These are phyloP conservation scores for Paramormyrops kingsleyae DNA, from an alignment of 2,113 vertebrate genomes.

Conservation along the genomic window DNA sequence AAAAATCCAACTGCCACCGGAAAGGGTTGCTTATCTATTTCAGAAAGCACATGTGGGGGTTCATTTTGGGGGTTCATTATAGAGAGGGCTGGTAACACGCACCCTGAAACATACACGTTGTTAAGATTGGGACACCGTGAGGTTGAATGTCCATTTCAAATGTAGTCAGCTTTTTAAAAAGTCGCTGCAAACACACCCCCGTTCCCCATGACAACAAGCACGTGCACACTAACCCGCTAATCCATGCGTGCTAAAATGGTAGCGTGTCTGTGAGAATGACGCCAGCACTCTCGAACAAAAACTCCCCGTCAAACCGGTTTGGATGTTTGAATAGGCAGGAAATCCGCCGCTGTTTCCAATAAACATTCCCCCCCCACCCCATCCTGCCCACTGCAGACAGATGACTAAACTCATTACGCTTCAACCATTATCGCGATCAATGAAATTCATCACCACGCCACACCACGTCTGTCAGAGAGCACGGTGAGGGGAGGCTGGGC, in stretches of 20 bases:
- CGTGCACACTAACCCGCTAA: background rate
- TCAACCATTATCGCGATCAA: background rate
- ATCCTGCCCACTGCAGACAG: background rate
- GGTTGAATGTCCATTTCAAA: background rate
- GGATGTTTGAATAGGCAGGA: background rate
- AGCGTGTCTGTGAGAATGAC: background rate
- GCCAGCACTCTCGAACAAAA: background rate
- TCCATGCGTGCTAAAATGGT: background rate
- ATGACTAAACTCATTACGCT: background rate
- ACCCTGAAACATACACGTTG: background rate
- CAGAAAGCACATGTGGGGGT: background rate
- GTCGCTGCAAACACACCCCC: background rate
- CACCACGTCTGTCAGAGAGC: background rate
- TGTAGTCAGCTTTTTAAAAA: background rate
- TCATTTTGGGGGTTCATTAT: background rate
- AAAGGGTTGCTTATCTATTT: conserved; percentile 4
- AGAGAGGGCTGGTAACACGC: background rate
- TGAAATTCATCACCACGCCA: conserved; percentile 7
- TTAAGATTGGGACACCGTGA: background rate
- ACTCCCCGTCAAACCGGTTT: background rate
- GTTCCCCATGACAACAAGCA: background rate
- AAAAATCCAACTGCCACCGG: background rate
- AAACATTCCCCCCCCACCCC: background rate
- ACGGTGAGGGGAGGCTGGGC: background rate
- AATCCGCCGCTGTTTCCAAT: background rate